phyloP scores from a whole-genome alignment of 2,797 vertebrate genomes.

The Botia kubotai region DNA sequence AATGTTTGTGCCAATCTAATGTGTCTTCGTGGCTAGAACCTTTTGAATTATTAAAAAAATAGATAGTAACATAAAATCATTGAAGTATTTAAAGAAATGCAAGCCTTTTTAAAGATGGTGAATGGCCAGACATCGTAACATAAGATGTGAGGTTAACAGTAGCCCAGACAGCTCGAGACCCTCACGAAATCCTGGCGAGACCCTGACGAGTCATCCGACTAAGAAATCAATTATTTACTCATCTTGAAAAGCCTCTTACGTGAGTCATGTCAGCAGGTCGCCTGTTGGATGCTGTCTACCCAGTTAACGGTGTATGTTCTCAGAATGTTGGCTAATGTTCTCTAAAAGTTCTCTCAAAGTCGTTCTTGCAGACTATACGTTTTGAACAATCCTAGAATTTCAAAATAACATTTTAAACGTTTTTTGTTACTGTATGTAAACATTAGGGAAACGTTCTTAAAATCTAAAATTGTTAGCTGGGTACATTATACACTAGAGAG shows the following conservation, averaged over 20 bases:
- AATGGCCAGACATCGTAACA: background rate
- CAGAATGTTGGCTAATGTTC: no score
- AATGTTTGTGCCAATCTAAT: background rate
- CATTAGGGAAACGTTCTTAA: no score
- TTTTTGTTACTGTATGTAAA: no score
- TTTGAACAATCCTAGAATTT: no score
- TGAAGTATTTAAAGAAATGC: background rate
- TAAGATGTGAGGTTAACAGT: background rate
- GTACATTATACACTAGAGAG: background rate
- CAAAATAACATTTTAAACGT: no score
- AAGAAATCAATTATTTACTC: background rate
- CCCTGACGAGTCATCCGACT: background rate
- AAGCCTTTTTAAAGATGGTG: background rate
- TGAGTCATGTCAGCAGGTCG: background rate
- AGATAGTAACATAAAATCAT: background rate
- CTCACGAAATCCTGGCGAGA: background rate
- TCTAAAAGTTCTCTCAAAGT: no score
- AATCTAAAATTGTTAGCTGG: background rate
- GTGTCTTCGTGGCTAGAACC: background rate
- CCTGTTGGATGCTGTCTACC: background rate
- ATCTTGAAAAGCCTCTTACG: background rate
- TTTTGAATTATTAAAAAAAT: background rate
- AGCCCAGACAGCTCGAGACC: background rate
- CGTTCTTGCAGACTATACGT: no score
- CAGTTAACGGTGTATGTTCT: no score